Evolutionary conservation across 2,113 vertebrate species (phyloP).

Genomic region (Oryzias celebensis): DNA sequence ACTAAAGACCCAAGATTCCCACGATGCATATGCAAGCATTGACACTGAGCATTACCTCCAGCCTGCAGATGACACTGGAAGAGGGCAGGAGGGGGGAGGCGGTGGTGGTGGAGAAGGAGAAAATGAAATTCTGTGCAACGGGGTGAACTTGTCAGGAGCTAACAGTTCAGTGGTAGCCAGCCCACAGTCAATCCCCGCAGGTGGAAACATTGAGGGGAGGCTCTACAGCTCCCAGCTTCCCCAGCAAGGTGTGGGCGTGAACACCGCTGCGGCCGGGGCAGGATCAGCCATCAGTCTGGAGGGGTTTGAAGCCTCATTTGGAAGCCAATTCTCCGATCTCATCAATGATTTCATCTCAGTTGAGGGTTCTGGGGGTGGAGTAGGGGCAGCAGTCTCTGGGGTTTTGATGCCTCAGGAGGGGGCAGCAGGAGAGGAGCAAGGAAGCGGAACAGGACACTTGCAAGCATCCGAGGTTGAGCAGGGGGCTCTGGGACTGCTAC

Average conservation of each 20-base stretch:
- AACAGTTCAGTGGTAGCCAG: constrained; percentile 62
- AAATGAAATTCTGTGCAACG: constrained; percentile 77
- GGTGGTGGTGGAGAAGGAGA: constrained; percentile 38
- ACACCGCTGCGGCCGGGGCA: constrained; percentile 73
- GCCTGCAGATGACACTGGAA: constrained; percentile 58
- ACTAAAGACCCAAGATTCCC: constrained; percentile 85
- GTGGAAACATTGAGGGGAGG: constrained; percentile 85
- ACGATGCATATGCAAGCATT: constrained; percentile 79
- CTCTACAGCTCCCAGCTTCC: constrained; percentile 86
- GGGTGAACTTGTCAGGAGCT: constrained; percentile 64
- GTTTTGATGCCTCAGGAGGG: constrained; percentile 72
- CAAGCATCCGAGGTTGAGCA: constrained; percentile 83
- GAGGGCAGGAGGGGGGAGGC: constrained; percentile 47
- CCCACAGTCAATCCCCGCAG: constrained; percentile 64
- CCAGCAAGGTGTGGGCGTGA: constrained; percentile 82
- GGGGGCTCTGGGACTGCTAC: constrained; percentile 89
- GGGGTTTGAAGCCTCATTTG: constrained; percentile 97
- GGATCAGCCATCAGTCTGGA: constrained; percentile 87
- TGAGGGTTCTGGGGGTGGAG: constrained; percentile 84
- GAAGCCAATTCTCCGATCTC: constrained; percentile 98
- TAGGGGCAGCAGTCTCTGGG: constrained; percentile 66
- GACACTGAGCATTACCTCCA: constrained; percentile 92
- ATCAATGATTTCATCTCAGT: constrained; percentile 99
- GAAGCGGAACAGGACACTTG: constrained; percentile 64
- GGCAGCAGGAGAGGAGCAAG: constrained; percentile 77